Evolutionary conservation across 2,797 vertebrate genomes (phyloP).

Genomic region (Acanthopagrus latus): DNA sequence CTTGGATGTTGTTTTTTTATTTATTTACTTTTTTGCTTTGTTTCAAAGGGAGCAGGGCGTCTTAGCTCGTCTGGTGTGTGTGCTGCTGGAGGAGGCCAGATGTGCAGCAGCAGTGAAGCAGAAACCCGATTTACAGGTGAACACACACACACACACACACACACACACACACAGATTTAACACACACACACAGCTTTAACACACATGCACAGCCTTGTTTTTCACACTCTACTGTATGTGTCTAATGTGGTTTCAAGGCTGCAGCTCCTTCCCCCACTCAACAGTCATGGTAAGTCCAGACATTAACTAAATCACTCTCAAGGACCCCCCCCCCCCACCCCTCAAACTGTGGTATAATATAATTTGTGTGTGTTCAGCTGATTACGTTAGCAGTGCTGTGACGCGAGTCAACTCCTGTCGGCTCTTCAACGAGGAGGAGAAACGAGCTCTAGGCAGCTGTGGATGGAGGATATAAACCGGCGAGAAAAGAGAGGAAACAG

Average conservation of each 20-base stretch:
- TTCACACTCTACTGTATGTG: slow-evolving; percentile 5
- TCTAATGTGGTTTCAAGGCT: slow-evolving; percentile 54
- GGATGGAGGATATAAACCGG: slow-evolving; percentile 21
- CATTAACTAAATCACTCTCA: slow-evolving; percentile 79
- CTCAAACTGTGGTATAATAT: slow-evolving; percentile 69
- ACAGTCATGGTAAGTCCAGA: slow-evolving; percentile 38
- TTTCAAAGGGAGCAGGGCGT: not conserved
- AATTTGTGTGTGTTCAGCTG: slow-evolving; percentile 82
- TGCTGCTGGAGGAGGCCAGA: slow-evolving; percentile 32
- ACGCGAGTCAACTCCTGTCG: slow-evolving; percentile 69
- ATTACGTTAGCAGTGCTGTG: slow-evolving; percentile 75
- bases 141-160: slow-evolving; percentile 5
- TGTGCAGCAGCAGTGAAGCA: slow-evolving; percentile 41
- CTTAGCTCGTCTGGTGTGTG: not conserved
- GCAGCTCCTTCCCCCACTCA: slow-evolving; percentile 42
- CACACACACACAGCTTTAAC: not conserved
- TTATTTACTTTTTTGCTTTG: not conserved
- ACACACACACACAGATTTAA: not conserved
- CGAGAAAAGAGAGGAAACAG: not conserved
- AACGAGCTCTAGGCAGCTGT: slow-evolving; percentile 22
- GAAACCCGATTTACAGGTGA: slow-evolving; percentile 23
- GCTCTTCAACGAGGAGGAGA: slow-evolving; percentile 69
- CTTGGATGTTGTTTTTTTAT: not conserved
- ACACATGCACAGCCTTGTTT: slow-evolving; percentile 3
- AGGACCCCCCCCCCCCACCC: slow-evolving; percentile 47